A percentile compares a stretch with the other conserved stretches of the same genome.
phyloP scores from a whole-genome alignment of 1,140 invertebrate species.

The Melitaea cinxia region DNA sequence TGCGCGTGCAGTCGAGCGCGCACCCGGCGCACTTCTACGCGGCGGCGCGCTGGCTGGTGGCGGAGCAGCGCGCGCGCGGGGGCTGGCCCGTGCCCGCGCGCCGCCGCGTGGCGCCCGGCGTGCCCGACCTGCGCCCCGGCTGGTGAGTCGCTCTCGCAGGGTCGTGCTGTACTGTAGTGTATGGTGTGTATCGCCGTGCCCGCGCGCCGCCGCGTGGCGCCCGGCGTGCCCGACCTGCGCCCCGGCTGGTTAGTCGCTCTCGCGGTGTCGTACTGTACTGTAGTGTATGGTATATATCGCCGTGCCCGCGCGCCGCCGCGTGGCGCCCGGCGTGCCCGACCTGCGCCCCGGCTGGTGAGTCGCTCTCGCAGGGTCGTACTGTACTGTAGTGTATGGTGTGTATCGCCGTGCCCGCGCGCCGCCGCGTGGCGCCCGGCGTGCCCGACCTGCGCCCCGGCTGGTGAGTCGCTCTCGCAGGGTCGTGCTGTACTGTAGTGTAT shows the following conservation, averaged over 20 bases:
- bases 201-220: slow-evolving; percentile 89
- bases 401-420: slow-evolving; percentile 91
- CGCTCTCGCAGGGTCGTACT: too few relatives aligned
- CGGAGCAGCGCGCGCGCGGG: slow-evolving; percentile 91
- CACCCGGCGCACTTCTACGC: slow-evolving; percentile 95
- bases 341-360: slow-evolving; percentile 91
- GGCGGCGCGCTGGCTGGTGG: slow-evolving; percentile 96
- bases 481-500: too few relatives aligned
- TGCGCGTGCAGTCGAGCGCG: slow-evolving; percentile 91
- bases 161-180: too few relatives aligned
- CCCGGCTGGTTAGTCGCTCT: slow-evolving; percentile 93
- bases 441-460: slow-evolving; percentile 92
- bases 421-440: slow-evolving; percentile 89
- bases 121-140: slow-evolving; percentile 89
- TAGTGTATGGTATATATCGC: too few relatives aligned
- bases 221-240: slow-evolving; percentile 88
- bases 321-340: too few relatives aligned
- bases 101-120: slow-evolving; percentile 88
- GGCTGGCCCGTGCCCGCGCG: slow-evolving; percentile 95
- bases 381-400: too few relatives aligned
- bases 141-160: slow-evolving; percentile 84
- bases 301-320: too few relatives aligned
- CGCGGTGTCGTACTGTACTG: too few relatives aligned
- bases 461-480: too few relatives aligned
- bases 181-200: too few relatives aligned